Evolutionary conservation across 2,888 invertebrate genomes (phyloP).

Genomic region (Hypomecis punctinalis): DNA sequence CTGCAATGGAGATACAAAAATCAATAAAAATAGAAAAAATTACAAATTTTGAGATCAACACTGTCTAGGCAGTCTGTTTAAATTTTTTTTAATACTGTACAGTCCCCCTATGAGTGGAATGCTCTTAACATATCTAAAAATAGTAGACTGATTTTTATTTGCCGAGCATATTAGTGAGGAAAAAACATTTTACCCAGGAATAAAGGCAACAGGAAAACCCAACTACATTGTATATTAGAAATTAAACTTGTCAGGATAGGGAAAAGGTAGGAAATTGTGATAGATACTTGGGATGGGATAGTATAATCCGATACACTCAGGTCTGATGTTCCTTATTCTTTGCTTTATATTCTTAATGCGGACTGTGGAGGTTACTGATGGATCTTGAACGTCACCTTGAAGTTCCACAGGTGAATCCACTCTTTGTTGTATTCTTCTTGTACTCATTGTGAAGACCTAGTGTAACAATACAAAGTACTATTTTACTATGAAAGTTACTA

Average conservation of each 20-base stretch:
- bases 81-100: too few relatives aligned
- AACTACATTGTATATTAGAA: too few relatives aligned
- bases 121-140: too few relatives aligned
- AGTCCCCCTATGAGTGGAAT: too few relatives aligned
- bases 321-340: conserved; percentile 61
- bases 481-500: neutral
- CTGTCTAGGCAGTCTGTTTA: neutral
- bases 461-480: conserved; percentile 9
- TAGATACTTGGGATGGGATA: conserved; percentile 72
- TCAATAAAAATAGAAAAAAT: neutral
- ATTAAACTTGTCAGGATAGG: conserved; percentile 9
- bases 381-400: conserved; percentile 78
- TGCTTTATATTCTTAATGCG: conserved; percentile 57
- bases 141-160: too few relatives aligned
- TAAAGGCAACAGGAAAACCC: neutral
- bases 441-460: conserved; percentile 55
- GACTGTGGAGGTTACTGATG: conserved; percentile 72
- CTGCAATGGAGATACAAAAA: conserved; percentile 27
- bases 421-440: conserved; percentile 48
- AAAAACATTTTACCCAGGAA: conserved; percentile 1
- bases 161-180: too few relatives aligned
- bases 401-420: conserved; percentile 45
- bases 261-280: conserved; percentile 16
- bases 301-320: conserved; percentile 61
- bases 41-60: neutral